Evolutionary conservation across 2,888 invertebrate genomes (phyloP), one percentile per base, ranked within the genome.

Genomic region (Tetheella fluctuosa): DNA sequence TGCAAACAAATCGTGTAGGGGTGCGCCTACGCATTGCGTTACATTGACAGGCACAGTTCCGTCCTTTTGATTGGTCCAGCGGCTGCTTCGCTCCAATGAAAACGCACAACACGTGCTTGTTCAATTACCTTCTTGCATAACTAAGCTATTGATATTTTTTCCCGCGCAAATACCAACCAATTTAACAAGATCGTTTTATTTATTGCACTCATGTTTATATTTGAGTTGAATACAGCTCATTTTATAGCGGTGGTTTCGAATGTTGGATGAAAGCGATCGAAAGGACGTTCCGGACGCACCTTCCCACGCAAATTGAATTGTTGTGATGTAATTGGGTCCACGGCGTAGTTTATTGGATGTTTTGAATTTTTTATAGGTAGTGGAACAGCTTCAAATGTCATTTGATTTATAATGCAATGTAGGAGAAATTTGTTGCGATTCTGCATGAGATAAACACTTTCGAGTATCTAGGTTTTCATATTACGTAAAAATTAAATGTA

Each of bases 21-120:
- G 86, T 89, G 90, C 86, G 88, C 81, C 89, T 77, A 85, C 88
- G 87, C 88, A 87, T 85, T 86, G 85, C 85, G 85, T 85, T 84
- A 81, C 77, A 75, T 75, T 86, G 88, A 89, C 86, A 88, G 72
- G 79, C 91, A 82, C 73, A 91, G 88, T 90, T 91, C 91, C 91
- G 91, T 81, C 81, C 81, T 83, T 88, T 88, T 86, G 84, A 90
- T 82, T 80, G 84, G 82, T 73, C 77, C 79, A 76, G 69, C 78
- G 81, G 70, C 74, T 78, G 84, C 76, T 79, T 78, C 85, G 90
- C 84, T 85, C 83, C 86, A 90, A 79, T 86, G 87, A 77, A 64
- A 77, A 70, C 74, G 76, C 79, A 83, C 71, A 76, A 77, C 73
- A 67, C 72, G 74, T 70, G 71, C 68, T 75, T 72, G 70, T 78